These are phyloP conservation scores for Silurus glanis DNA, from an alignment of 2,113 vertebrate species.

Conservation along the genomic window DNA sequence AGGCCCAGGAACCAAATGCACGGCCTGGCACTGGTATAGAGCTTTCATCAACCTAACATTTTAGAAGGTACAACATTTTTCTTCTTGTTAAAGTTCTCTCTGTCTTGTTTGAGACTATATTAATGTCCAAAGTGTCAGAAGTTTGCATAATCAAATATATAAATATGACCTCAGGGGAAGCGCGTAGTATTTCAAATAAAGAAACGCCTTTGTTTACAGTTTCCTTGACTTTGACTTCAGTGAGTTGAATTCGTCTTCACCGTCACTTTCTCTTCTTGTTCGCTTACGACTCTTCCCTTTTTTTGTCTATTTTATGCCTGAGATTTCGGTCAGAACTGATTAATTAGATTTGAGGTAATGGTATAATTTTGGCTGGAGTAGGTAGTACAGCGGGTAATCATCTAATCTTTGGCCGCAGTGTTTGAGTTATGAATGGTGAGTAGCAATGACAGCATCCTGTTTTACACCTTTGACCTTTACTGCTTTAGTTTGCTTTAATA, in stretches of 20 bases:
- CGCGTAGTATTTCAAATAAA: conserved; percentile 5
- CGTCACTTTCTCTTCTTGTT: not conserved
- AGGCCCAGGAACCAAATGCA: too few species aligned
- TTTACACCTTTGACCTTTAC: not conserved
- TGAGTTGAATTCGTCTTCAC: not conserved
- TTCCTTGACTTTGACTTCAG: not conserved
- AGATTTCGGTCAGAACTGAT: not conserved
- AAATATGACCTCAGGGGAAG: not conserved
- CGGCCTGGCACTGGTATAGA: too few species aligned
- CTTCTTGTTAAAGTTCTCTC: not conserved
- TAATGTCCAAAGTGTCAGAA: not conserved
- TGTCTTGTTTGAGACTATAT: not conserved
- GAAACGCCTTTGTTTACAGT: conserved; percentile 21
- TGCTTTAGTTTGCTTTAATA: not conserved
- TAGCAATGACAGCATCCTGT: not conserved
- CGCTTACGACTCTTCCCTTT: fast-evolving
- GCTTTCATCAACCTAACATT: too few species aligned
- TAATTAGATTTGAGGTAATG: not conserved
- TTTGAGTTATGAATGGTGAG: conserved; percentile 16
- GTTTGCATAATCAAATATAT: not conserved
- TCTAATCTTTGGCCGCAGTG: not conserved
- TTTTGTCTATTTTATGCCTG: not conserved
- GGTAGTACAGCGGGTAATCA: not conserved
- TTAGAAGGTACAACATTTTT: not conserved
- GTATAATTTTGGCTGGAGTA: not conserved